Evolutionary conservation across 2,888 invertebrate genomes (phyloP).

Genomic region (Lithophane ornitopus): DNA sequence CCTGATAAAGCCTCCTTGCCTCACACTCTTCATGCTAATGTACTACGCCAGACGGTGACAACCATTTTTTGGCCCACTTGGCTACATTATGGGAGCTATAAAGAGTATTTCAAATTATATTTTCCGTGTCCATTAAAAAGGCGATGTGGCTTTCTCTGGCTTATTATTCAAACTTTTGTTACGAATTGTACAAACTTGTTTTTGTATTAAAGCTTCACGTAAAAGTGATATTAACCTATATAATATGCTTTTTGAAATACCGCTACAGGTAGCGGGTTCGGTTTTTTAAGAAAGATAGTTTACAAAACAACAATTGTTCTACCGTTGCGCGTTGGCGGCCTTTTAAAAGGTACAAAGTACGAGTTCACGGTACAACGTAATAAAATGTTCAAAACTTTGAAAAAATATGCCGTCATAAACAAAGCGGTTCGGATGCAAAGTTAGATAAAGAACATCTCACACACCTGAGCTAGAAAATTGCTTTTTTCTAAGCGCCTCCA

Average conservation of each 20-base stretch:
- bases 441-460: conserved; percentile 91
- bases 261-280: conserved; percentile 82
- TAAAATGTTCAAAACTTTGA: conserved; percentile 89
- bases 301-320: conserved; percentile 84
- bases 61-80: conserved; percentile 91
- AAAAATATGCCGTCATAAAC: conserved; percentile 90
- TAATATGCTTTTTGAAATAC: conserved; percentile 67
- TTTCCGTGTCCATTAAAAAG: conserved; percentile 89
- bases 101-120: conserved; percentile 90
- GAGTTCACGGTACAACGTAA: conserved; percentile 85
- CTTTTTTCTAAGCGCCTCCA: conserved; percentile 90
- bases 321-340: conserved; percentile 74
- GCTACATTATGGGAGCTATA: conserved; percentile 89
- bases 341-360: conserved; percentile 79
- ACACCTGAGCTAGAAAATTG: conserved; percentile 91
- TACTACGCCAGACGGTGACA: conserved; percentile 90
- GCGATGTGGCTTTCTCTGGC: conserved; percentile 83
- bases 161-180: conserved; percentile 80
- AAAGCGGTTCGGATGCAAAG: conserved; percentile 90
- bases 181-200: conserved; percentile 65
- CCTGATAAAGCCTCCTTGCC: conserved; percentile 89
- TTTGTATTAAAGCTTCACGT: conserved; percentile 63
- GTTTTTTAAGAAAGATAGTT: conserved; percentile 77
- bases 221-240: conserved; percentile 56
- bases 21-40: conserved; percentile 90